Base-by-base conservation (phyloP, 1,140 invertebrate genomes). In the Heliconius himera region DNA sequence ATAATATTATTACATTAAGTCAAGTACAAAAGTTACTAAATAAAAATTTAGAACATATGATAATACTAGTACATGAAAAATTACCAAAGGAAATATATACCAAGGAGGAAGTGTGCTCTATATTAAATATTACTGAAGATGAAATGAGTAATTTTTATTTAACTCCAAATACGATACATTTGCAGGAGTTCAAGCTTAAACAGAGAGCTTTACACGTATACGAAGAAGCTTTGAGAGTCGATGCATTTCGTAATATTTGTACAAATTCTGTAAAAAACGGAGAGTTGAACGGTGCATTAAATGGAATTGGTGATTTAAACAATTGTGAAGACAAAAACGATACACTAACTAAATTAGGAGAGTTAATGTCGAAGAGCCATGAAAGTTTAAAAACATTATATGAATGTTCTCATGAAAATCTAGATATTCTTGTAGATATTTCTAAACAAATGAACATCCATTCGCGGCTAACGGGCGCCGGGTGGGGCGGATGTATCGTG, bases 401-500 rank as follows among this genome's bases (percentile, higher is more conserved):
- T 90, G 98, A 99, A 91, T 99, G 99, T 93, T 99, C 98, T 75
- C 98, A 99, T 95, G 95, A 97, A 1, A 96, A 97, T 85, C 95
- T 99, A 76, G 98, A 99, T 93, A 94, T 95, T 73, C 95, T 99
- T 6, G 98, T 99, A 46, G 93, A 97, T 38, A 91, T 97, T 70
- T 98, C 98, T n/a, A 92, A 96, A 76, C 91, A 96, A 72, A 95
- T 96, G 76, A 96, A 97, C 51, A 95, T 98, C 29, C 98, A 99
- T 49, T 97, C 98, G 11, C 96, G 99, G 81, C 95, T 99, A 49
- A 99, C 99, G 8, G 99, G 99, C 74, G 98, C 98, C 22, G 98
- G 98, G 96, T 99, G 99, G 99, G 99, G 99, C 29, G 99, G 99
- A 3, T 99, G 99, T 93, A 96, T 97, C 78, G 98, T 99, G 20